Evolutionary conservation across 2,797 vertebrate species (phyloP).

Genomic region (Sphenodon punctatus): DNA sequence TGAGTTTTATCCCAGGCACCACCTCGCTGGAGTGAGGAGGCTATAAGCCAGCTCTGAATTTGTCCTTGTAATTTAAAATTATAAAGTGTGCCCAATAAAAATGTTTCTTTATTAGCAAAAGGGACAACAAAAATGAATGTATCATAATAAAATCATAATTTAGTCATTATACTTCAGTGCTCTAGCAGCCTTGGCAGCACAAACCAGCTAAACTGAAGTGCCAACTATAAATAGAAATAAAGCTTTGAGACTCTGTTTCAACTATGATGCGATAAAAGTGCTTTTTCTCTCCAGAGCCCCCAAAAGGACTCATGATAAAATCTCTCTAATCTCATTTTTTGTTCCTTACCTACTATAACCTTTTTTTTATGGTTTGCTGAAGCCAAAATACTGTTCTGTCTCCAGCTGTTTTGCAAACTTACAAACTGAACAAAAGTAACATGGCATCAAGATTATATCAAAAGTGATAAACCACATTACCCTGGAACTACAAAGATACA

Average conservation of each 20-base stretch:
- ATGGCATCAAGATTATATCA: fast-evolving
- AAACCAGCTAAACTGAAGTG: constrained; percentile 44
- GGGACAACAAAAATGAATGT: background rate
- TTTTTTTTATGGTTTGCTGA: constrained; percentile 3
- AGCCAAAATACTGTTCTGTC: background rate
- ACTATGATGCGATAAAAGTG: constrained; percentile 38
- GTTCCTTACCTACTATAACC: background rate
- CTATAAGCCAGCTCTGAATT: constrained; percentile 21
- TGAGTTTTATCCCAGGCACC: constrained; percentile 27
- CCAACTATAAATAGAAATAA: constrained; percentile 51
- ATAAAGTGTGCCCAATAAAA: constrained; percentile 16
- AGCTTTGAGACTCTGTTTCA: background rate
- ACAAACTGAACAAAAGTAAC: background rate
- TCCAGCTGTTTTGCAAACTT: background rate
- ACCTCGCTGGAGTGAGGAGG: background rate
- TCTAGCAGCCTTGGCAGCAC: too few species aligned
- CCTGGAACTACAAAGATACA: background rate
- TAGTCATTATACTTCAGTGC: constrained; percentile 19
- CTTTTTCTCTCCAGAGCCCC: background rate
- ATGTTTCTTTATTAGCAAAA: constrained; percentile 22
- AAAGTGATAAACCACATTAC: background rate
- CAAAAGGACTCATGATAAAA: constrained; percentile 17
- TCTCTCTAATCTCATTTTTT: constrained; percentile 17
- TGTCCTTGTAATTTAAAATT: fast-evolving
- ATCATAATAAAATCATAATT: constrained; percentile 42